Evolutionary conservation across 2,888 invertebrate genomes (phyloP), one percentile per base, ranked within the genome.

Genomic region (Aphidius colemani): DNA sequence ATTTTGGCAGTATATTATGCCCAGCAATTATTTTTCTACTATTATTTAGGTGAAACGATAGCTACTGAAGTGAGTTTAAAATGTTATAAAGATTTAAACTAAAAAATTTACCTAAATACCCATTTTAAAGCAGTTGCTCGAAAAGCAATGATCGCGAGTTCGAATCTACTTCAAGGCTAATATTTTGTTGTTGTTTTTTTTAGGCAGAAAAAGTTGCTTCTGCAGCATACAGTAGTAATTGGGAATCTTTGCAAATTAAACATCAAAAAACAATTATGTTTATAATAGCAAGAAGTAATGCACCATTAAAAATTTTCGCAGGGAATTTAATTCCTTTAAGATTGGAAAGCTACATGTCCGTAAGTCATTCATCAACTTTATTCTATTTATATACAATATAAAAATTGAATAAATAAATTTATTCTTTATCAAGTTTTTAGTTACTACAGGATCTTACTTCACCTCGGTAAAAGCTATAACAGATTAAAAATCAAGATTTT

Each of bases 21-120:
- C 7, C 66, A 68, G 39, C 70, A 70, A 53, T 64, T 70, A 51
- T 53, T 70, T 10, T 67, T 69, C 55, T 70, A 70, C 65, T 69
- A 70, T 55, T 63, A 67, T n/a, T 69, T 69, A 7, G 66, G 67
- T 2, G 69, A 69, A 59, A 65, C 69, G 11, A 59, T 69, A n/a
- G 67, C 63, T 8, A 53, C 56, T 8, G 61, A 70, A 67, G 70
- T 67, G 43, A 59, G 61, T 58, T 46, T 44, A 6, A 7, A 45
- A 41, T 46, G 39, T 50, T 51, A 44, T 41, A 40, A 48, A 9
- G 40, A 7, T 7, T 30, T 46, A 2, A 4, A 45, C 11, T 43
- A 10, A 43, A 56, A 40, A 49, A 57, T 7, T 48, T 48, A 5
- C 11, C n/a, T 49, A 1, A 43, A n/a, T 5, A n/a, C 9, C 43